phyloP scores from a whole-genome alignment of 2,888 invertebrate genomes.

The Allygus modestus region DNA sequence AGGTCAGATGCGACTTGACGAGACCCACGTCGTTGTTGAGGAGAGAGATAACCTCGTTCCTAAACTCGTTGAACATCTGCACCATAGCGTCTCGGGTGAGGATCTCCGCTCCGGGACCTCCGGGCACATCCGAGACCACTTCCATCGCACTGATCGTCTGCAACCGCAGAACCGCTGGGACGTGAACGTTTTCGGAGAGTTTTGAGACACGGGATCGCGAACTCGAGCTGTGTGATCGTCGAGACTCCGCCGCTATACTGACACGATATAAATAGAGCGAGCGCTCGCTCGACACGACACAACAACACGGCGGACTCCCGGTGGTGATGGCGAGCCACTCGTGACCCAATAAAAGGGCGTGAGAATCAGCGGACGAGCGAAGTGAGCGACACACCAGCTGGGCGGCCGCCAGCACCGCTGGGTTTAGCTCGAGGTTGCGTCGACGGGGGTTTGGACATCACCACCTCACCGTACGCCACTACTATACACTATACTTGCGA shows the following conservation, averaged over 20 bases:
- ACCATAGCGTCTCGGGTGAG: conserved; percentile 48
- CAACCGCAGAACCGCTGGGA: conserved; percentile 25
- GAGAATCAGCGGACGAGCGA: conserved; percentile 44
- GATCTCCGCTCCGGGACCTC: conserved; percentile 37
- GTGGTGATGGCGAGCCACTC: no score
- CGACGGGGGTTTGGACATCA: conserved; percentile 5
- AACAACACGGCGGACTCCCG: conserved; percentile 10
- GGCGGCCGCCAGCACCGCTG: neutral
- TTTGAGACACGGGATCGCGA: conserved; percentile 16
- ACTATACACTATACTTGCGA: neutral
- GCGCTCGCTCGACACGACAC: conserved; percentile 26
- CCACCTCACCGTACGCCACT: neutral
- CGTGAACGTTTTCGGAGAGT: conserved; percentile 36
- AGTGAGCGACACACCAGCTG: conserved; percentile 48
- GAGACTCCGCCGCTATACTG: conserved; percentile 10
- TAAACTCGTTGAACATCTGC: conserved; percentile 53
- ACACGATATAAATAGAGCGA: conserved; percentile 46
- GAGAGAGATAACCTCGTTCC: conserved; percentile 39
- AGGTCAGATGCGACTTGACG: conserved; percentile 13
- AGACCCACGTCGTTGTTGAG: conserved; percentile 21
- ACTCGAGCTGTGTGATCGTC: neutral
- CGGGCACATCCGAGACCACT: conserved; percentile 43
- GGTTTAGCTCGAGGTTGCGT: conserved; percentile 42
- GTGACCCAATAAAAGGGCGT: conserved; percentile 59
- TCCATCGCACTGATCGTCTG: conserved; percentile 50